Evolutionary conservation across 2,113 vertebrate genomes (phyloP).

Genomic region (Australoheros scitulus): DNA sequence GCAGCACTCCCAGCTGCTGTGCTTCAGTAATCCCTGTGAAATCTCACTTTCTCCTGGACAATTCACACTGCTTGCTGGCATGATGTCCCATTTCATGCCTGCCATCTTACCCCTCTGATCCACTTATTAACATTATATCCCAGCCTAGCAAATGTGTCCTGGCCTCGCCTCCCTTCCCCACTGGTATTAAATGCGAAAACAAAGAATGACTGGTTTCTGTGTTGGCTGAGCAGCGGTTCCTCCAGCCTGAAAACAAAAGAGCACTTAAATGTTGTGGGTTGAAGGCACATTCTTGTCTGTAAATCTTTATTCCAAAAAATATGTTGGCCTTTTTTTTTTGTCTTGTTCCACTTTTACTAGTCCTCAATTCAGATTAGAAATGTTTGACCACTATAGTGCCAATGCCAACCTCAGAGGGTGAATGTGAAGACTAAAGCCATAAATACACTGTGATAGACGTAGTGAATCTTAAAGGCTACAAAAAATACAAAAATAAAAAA

Average conservation of each 20-base stretch:
- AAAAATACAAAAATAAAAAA: conserved; percentile 31
- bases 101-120: conserved; percentile 70
- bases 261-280: conserved; percentile 69
- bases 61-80: conserved; percentile 66
- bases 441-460: conserved; percentile 82
- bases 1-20: conserved; percentile 74
- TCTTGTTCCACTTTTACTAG: conserved; percentile 39
- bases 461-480: conserved; percentile 70
- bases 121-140: conserved; percentile 60
- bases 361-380: conserved; percentile 62
- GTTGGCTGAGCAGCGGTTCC: conserved; percentile 46
- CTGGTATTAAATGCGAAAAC: conserved; percentile 46
- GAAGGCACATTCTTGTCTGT: conserved; percentile 64
- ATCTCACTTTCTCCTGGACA: conserved; percentile 78
- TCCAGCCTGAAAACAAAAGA: conserved; percentile 65
- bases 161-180: conserved; percentile 38
- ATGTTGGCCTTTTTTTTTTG: background rate
- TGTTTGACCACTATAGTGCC: conserved; percentile 82
- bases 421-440: conserved; percentile 85
- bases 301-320: conserved; percentile 67
- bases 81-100: conserved; percentile 80
- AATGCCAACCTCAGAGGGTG: conserved; percentile 82
- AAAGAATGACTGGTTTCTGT: conserved; percentile 56
- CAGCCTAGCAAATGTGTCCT: conserved; percentile 63
- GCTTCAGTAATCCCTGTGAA: conserved; percentile 81